Conservation (phyloP, 2,113 vertebrate species). For the Hemiscyllium ocellatum region DNA sequence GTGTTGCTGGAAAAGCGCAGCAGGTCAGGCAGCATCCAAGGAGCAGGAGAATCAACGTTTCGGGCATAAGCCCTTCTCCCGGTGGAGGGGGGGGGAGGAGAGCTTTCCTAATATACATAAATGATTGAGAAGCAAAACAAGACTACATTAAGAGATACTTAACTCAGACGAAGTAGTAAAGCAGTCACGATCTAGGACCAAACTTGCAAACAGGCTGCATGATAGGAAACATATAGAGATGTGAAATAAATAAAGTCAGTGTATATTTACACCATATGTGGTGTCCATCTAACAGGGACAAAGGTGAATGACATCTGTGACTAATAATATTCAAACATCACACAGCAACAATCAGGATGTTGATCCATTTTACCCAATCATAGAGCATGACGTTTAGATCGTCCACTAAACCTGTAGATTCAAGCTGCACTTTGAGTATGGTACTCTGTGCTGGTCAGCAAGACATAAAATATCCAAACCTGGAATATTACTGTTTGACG, state of each 20-base stretch:
- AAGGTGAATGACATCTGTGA: background rate
- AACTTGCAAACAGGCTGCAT: background rate
- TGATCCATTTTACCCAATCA: background rate
- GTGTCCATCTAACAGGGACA: background rate
- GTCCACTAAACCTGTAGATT: background rate
- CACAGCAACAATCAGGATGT: background rate
- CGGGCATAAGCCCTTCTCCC: too few relatives aligned
- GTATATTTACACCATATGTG: background rate
- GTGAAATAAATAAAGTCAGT: background rate
- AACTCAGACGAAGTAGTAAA: background rate
- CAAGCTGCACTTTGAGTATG: background rate
- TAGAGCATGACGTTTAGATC: background rate
- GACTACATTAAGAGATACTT: background rate
- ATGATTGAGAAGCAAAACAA: background rate
- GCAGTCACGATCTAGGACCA: background rate
- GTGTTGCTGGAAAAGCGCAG: too few relatives aligned
- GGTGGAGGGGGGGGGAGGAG: too few relatives aligned
- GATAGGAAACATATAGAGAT: background rate
- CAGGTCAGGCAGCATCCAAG: too few relatives aligned
- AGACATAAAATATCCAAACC: background rate
- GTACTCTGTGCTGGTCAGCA: background rate
- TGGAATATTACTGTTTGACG: background rate
- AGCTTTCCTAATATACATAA: background rate
- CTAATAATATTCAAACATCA: background rate
- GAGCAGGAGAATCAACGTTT: too few relatives aligned